These are phyloP conservation scores for Sparus aurata DNA, from an alignment of 2,797 vertebrate species.

Conservation along the genomic window DNA sequence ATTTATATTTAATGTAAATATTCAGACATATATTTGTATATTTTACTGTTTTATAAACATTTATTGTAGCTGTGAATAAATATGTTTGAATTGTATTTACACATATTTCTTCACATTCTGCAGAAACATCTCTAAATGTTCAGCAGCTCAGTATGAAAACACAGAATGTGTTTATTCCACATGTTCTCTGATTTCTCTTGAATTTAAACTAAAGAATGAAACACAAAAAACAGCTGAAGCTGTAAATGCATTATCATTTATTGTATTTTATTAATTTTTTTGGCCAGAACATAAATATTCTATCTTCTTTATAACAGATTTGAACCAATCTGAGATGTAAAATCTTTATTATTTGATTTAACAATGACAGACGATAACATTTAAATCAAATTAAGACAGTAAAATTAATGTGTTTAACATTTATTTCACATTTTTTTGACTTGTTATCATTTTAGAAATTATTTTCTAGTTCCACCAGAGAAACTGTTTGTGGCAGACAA, in stretches of 20 bases:
- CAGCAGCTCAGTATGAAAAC: too few species aligned
- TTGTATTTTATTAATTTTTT: not conserved
- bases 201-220: not conserved
- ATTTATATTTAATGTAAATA: not conserved
- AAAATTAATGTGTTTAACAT: not conserved
- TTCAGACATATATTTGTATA: not conserved
- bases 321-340: not conserved
- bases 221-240: not conserved
- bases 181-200: not conserved
- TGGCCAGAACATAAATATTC: not conserved
- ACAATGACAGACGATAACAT: too few species aligned
- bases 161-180: not conserved
- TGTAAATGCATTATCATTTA: not conserved
- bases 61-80: not conserved
- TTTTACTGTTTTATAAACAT: not conserved
- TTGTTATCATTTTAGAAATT: not conserved
- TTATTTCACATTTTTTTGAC: not conserved
- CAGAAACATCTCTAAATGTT: not conserved
- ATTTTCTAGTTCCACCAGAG: not conserved
- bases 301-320: not conserved
- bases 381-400: too few species aligned
- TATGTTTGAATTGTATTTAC: not conserved
- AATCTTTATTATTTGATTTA: not conserved
- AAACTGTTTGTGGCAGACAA: not conserved
- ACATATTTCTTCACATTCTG: not conserved